Percentiles rank a stretch among this genome's conserved stretches.
Conservation (phyloP, 2,888 invertebrate species). For the Nephrotoma flavescens region DNA sequence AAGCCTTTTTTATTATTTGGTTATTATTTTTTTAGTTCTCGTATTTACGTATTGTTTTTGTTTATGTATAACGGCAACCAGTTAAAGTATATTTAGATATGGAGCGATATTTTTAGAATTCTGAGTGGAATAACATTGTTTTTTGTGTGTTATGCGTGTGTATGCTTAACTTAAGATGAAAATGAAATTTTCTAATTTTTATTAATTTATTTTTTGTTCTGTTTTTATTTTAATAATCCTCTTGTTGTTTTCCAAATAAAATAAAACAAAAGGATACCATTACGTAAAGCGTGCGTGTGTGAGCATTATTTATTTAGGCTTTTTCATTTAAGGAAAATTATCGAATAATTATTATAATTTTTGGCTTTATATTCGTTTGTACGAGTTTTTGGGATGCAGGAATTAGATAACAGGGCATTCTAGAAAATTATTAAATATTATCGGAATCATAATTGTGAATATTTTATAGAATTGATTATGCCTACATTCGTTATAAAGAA, state of each 20-base stretch:
- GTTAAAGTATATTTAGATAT: background rate
- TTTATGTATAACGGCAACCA: background rate
- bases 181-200: background rate
- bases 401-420: background rate
- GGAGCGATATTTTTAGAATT: background rate
- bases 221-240: background rate
- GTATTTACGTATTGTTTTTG: background rate
- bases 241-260: background rate
- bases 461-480: too few species aligned
- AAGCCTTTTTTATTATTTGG: background rate
- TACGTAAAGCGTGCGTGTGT: background rate
- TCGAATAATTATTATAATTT: background rate
- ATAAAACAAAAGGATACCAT: background rate
- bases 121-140: background rate
- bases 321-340: background rate
- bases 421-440: background rate
- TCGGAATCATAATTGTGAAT: background rate
- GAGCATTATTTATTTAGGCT: background rate
- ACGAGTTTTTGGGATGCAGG: background rate
- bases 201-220: background rate
- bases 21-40: background rate
- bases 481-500: too few species aligned
- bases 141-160: background rate
- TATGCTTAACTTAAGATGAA: background rate
- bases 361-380: background rate